Conservation (phyloP, 2,113 vertebrate genomes). For the Amia ocellicauda region DNA sequence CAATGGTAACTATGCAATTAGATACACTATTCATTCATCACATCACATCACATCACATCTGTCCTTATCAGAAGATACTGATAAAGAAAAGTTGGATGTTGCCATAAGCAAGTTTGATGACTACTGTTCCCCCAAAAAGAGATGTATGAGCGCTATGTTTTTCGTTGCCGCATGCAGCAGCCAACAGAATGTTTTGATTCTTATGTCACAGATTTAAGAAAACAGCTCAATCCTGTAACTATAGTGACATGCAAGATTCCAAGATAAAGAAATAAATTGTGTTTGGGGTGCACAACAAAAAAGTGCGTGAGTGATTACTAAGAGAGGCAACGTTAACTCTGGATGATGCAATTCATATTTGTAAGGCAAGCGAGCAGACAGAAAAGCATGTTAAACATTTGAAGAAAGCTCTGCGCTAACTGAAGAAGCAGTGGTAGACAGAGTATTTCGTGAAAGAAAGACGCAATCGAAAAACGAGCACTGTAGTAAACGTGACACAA, state of each 20-base stretch:
- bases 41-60: too few relatives aligned
- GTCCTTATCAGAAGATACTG: too few relatives aligned
- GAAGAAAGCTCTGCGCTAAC: too few relatives aligned
- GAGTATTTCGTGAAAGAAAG: too few relatives aligned
- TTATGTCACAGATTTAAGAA: constrained; percentile 2
- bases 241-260: not conserved
- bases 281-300: constrained; percentile 2
- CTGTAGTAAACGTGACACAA: too few relatives aligned
- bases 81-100: too few relatives aligned
- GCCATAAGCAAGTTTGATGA: too few relatives aligned
- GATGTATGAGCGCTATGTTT: not conserved
- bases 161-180: not conserved
- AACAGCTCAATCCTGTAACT: not conserved
- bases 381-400: not conserved
- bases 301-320: constrained; percentile 4
- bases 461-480: too few relatives aligned
- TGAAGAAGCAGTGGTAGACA: too few relatives aligned
- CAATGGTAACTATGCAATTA: too few relatives aligned
- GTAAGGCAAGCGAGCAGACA: not conserved
- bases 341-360: not conserved
- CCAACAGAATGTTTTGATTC: not conserved
- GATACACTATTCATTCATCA: too few relatives aligned
- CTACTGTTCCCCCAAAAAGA: too few relatives aligned
- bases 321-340: not conserved
- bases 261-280: not conserved